A percentile compares a stretch with the other conserved stretches of the same genome.
Evolutionary conservation across 2,797 vertebrate species (phyloP).

Genomic region (Coccyzus lansbergi): DNA sequence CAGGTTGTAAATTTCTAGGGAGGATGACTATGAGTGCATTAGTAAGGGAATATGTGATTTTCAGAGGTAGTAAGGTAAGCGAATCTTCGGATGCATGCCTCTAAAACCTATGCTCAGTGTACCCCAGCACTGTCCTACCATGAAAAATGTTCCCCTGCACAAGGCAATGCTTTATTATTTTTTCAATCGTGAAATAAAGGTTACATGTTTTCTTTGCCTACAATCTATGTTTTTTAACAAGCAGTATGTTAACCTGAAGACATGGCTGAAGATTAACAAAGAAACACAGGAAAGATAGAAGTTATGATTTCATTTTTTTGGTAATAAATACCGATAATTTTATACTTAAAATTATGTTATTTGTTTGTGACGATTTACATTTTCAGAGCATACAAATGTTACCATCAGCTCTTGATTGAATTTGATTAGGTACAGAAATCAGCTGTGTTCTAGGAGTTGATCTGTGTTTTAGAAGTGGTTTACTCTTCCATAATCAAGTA

Average conservation of each 20-base stretch:
- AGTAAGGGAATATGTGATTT: background rate
- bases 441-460: background rate
- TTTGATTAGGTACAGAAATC: background rate
- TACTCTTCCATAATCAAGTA: background rate
- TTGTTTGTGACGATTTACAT: background rate
- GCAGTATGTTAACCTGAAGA: background rate
- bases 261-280: background rate
- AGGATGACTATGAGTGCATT: background rate
- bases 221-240: background rate
- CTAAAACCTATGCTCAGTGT: background rate
- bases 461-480: background rate
- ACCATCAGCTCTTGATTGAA: background rate
- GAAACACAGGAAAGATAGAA: background rate
- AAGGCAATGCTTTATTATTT: background rate
- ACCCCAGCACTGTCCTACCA: background rate
- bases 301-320: background rate
- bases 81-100: background rate
- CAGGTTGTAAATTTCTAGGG: background rate
- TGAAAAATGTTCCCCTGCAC: background rate
- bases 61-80: background rate
- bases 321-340: background rate
- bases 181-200: background rate
- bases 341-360: background rate
- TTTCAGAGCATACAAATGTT: background rate
- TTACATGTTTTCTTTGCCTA: background rate